Base-by-base conservation (phyloP, 2,113 vertebrate genomes). In the Deroptyus accipitrinus region DNA sequence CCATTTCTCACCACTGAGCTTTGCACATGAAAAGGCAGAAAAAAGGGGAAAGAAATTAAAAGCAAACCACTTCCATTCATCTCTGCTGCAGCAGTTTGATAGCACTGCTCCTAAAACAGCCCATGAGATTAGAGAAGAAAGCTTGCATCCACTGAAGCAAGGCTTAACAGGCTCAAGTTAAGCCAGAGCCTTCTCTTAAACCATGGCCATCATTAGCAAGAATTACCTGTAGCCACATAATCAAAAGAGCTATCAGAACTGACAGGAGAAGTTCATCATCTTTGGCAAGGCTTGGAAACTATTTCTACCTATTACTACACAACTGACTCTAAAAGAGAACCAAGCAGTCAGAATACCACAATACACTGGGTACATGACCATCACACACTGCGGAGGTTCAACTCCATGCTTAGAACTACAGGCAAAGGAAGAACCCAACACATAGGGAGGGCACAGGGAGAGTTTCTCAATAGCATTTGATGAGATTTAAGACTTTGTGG, bases 161-260 rank as follows among this genome's bases (percentile, higher is more conserved):
- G 62, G 67, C 62, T 87, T 94, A 96, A 87, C 66, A 87, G 84
- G 91, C 83, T 92, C 33, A 11, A 92, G 80, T 79, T 93, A 90
- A 97, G 86, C 70, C 92, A 96, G 86, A 91, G 70, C 92, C 46
- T 83, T 94, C 73, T 75, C 75, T 76, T 61, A 6, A 96, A 95
- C 94, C 74, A 83, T 59, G 85, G 86, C 54, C 92, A 90, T 94
- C 95, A 88, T 91, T 94, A 96, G 89, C 28, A 92, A 86, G 83
- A 96, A 96, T 96, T 95, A 95, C 69, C 95, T 86, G 76, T 59
- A 92, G 96, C 94, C 20, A 18, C 88, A 96, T 96, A 95, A 97
- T 79, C 93, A 96, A 91, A 91, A 64, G 41, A 89, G 95, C 73
- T 94, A 91, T 77, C 66, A 17, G 77, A 96, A 76, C 86, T 96